Evolutionary conservation across 2,797 vertebrate genomes (phyloP).

Genomic region (Artibeus jamaicensis): DNA sequence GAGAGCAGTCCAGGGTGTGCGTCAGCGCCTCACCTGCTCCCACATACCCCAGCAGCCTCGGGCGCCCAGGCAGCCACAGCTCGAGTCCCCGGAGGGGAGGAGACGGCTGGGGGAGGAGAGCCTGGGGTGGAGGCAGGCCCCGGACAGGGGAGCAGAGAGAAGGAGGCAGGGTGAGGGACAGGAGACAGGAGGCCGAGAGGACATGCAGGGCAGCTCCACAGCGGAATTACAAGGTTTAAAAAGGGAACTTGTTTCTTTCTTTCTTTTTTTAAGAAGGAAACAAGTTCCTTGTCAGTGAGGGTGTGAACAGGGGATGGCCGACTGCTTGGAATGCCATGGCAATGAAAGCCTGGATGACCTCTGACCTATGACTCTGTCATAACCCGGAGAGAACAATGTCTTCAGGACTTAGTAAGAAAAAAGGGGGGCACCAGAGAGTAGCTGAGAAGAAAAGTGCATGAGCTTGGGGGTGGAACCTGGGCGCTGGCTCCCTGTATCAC

Average conservation of each 20-base stretch:
- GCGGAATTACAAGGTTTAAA: not conserved
- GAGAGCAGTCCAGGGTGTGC: not conserved
- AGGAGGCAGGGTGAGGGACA: not conserved
- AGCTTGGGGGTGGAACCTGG: not conserved
- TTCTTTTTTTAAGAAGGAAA: not conserved
- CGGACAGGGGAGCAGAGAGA: not conserved
- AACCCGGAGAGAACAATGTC: not conserved
- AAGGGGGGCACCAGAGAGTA: not conserved
- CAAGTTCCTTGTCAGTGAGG: not conserved
- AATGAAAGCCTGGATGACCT: not conserved
- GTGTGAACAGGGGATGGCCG: not conserved
- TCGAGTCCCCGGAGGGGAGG: not conserved
- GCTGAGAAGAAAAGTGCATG: not conserved
- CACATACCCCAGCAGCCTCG: rapidly evolving
- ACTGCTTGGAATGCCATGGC: not conserved
- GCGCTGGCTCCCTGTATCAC: not conserved
- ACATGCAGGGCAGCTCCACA: not conserved
- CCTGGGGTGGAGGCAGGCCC: not conserved
- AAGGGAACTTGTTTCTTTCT: not conserved
- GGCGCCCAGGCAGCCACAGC: rapidly evolving
- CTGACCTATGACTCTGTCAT: not conserved
- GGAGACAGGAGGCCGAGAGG: not conserved
- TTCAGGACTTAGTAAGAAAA: not conserved
- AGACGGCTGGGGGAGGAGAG: not conserved
- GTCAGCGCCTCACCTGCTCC: not conserved